A percentile compares a stretch with the other conserved stretches of the same genome.
These are phyloP conservation scores for Peromyscus aztecus DNA, from an alignment of 2,797 vertebrate genomes.

Conservation along the genomic window DNA sequence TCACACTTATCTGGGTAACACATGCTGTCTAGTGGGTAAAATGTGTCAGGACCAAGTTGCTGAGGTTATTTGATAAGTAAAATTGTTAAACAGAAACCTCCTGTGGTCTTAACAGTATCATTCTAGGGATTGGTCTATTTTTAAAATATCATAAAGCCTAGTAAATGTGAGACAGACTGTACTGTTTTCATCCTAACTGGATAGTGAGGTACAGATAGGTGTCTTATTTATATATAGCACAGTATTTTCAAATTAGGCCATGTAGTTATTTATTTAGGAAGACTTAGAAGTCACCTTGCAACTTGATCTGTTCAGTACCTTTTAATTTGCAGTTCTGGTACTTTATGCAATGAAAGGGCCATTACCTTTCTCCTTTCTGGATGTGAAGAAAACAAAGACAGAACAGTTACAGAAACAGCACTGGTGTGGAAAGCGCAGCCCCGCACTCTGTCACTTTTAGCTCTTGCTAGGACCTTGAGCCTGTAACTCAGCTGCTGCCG, in stretches of 20 bases:
- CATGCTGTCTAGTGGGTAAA: background rate
- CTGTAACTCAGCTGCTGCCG: background rate
- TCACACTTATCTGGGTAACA: background rate
- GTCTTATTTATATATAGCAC: background rate
- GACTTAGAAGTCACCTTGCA: background rate
- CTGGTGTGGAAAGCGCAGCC: background rate
- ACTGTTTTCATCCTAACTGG: background rate
- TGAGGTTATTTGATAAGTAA: background rate
- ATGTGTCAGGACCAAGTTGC: background rate
- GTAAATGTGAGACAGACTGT: background rate
- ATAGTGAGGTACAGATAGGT: background rate
- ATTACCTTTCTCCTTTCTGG: background rate
- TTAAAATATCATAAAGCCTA: background rate
- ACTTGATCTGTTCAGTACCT: background rate
- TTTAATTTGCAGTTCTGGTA: slow-evolving; percentile 45
- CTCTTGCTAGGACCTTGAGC: background rate
- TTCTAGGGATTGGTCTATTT: slow-evolving; percentile 12
- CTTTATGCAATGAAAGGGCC: background rate
- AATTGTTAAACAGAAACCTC: background rate
- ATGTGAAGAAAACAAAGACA: background rate
- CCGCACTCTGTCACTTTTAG: background rate
- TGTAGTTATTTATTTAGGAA: background rate
- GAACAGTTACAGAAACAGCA: background rate
- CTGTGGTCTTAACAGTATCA: background rate
- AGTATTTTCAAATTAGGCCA: slow-evolving; percentile 21